Evolutionary conservation across 1,140 invertebrate genomes (phyloP).

Genomic region (Neuroterus valhalla): DNA sequence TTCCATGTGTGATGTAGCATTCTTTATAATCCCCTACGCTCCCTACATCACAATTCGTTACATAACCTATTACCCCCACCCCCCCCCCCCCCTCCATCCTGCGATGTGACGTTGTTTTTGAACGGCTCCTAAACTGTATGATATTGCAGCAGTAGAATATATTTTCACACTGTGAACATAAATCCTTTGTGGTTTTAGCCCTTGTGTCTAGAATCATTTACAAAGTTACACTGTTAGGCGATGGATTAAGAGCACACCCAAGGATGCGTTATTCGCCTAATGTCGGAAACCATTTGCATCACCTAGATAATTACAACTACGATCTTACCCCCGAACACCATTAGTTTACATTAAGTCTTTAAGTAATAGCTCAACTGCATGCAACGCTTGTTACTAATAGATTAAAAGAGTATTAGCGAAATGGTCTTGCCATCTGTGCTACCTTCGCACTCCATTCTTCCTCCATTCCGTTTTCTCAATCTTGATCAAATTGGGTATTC

Average conservation of each 20-base stretch:
- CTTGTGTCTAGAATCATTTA: conserved; percentile 6
- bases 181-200: background rate
- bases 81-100: too few relatives aligned
- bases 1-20: too few relatives aligned
- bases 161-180: background rate
- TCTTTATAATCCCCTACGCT: too few relatives aligned
- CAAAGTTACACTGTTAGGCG: conserved; percentile 1
- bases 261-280: conserved; percentile 48
- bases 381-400: conserved; percentile 47
- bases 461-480: conserved; percentile 14
- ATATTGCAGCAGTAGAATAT: background rate
- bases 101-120: too few relatives aligned
- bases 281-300: conserved; percentile 56
- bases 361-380: conserved; percentile 56
- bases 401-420: conserved; percentile 52
- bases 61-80: too few relatives aligned
- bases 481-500: background rate
- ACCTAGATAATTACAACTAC: conserved; percentile 57
- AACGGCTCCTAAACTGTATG: too few relatives aligned
- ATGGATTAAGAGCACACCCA: conserved; percentile 24
- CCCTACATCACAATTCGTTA: too few relatives aligned
- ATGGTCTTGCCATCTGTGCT: conserved; percentile 44
- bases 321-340: conserved; percentile 49
- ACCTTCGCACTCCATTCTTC: conserved; percentile 33
- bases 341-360: conserved; percentile 54